Evolutionary conservation across 2,797 vertebrate genomes (phyloP), one percentile per base, ranked within the genome.

Genomic region (Smutsia temminckii): DNA sequence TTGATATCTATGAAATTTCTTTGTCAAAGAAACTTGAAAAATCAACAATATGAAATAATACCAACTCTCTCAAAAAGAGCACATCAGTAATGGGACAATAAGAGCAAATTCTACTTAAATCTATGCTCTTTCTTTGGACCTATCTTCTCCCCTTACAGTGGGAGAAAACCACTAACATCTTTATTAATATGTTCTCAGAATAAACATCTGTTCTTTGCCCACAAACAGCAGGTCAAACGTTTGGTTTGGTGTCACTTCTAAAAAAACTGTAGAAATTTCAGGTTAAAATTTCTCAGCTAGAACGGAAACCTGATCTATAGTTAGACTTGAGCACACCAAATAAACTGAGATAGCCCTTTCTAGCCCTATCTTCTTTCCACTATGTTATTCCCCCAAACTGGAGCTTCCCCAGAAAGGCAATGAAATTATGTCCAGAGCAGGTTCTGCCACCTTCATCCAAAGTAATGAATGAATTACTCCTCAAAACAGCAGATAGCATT

Each of bases 201-300:
- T 57, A 96, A 91, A 93, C 46, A 96, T 6, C 78, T 97, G 87
- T 74, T 96, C 92, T 97, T 89, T 95, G 78, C 59, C 94, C 85
- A 95, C 66, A 90, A 95, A 95, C 17, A 78, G 89, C 2, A 94
- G n/a, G 64, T 91, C 91, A 96, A 42, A 94, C 94, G 95, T 80
- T 87, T 94, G 96, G 95, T 32, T 53, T 95, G 49, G 68, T 83
- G 23, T 71, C 29, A 12, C 79, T 93, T 95, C 74, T 93, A 83
- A 95, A 97, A n/a, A 92, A 64, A 8, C 95, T 1, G 51, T 1
- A 96, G 63, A 94, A 88, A 92, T 81, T 53, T 94, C 53, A 85
- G 37, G 71, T 98, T 46, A 1, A 53, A 85, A 72, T 46, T 78
- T 49, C 74, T 63, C 96, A 95, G 46, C 1, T 86, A 77, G 89